phyloP scores from a whole-genome alignment of 2,888 invertebrate genomes.

The Pyrrhia umbra region DNA sequence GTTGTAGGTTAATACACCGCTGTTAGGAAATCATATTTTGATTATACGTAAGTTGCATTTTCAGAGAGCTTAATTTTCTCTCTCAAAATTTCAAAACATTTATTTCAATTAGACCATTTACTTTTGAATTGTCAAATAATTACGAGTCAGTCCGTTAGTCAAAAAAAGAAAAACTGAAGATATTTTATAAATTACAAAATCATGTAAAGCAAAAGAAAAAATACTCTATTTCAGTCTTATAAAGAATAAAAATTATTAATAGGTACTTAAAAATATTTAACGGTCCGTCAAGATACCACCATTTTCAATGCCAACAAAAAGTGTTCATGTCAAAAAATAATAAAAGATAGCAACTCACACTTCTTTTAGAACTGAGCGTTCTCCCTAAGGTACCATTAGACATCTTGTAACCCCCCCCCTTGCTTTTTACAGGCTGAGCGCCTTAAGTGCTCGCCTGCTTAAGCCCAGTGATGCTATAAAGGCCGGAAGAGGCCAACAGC shows the following conservation, averaged over 20 bases:
- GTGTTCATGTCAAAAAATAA: constrained; percentile 17
- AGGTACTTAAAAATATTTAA: neutral
- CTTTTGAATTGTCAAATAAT: neutral
- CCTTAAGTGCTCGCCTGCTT: constrained; percentile 65
- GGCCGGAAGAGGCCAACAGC: constrained; percentile 62
- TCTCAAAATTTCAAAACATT: no score
- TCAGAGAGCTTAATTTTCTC: neutral
- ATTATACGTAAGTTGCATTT: neutral
- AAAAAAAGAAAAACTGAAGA: no score
- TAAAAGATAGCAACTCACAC: constrained; percentile 27
- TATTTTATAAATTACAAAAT: no score
- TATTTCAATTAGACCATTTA: no score
- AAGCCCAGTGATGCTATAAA: constrained; percentile 65
- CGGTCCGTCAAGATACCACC: neutral
- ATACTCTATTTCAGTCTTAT: neutral
- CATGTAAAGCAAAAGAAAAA: neutral
- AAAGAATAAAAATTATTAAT: no score
- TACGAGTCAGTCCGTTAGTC: no score
- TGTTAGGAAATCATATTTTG: neutral
- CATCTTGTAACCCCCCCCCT: constrained; percentile 52
- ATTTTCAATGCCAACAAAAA: constrained; percentile 15
- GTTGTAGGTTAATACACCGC: neutral
- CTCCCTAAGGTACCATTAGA: constrained; percentile 54
- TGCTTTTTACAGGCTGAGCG: constrained; percentile 61
- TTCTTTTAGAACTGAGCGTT: constrained; percentile 38